These are phyloP conservation scores for Rhynchomys soricoides DNA, from an alignment of 2,113 vertebrate genomes.

Conservation along the genomic window DNA sequence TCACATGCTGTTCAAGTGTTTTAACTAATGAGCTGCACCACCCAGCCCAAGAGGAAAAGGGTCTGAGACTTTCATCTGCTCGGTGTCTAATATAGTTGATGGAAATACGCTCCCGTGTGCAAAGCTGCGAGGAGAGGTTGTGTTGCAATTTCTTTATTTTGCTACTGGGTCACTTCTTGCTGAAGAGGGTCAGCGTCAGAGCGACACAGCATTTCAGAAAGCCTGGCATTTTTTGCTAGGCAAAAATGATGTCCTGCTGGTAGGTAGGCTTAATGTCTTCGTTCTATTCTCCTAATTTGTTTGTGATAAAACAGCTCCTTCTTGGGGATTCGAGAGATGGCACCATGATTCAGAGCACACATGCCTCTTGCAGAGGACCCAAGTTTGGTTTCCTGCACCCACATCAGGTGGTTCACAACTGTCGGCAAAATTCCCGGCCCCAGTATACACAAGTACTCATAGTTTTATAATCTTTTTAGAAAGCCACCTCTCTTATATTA, in stretches of 20 bases:
- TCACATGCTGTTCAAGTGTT: not conserved
- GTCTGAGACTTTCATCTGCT: not conserved
- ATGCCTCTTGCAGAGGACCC: not conserved
- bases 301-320: constrained; percentile 40
- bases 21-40: not conserved
- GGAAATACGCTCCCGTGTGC: not conserved
- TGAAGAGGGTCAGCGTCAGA: not conserved
- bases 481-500: not conserved
- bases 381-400: not conserved
- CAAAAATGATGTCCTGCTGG: not conserved
- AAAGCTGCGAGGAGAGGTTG: not conserved
- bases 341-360: not conserved
- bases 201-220: not conserved
- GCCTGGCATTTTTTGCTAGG: not conserved
- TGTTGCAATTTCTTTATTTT: not conserved
- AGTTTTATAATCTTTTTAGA: not conserved
- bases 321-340: not conserved
- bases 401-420: not conserved
- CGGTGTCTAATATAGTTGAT: not conserved
- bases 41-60: not conserved
- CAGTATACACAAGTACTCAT: not conserved
- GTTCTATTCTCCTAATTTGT: not conserved
- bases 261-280: constrained; percentile 5
- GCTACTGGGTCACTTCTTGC: not conserved
- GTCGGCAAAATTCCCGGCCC: not conserved